Percentiles rank a stretch among this genome's conserved stretches.
These are phyloP conservation scores for Morbakka virulenta DNA, from an alignment of 30 jellyfish, hydroid and myxozoan species.

Conservation along the genomic window DNA sequence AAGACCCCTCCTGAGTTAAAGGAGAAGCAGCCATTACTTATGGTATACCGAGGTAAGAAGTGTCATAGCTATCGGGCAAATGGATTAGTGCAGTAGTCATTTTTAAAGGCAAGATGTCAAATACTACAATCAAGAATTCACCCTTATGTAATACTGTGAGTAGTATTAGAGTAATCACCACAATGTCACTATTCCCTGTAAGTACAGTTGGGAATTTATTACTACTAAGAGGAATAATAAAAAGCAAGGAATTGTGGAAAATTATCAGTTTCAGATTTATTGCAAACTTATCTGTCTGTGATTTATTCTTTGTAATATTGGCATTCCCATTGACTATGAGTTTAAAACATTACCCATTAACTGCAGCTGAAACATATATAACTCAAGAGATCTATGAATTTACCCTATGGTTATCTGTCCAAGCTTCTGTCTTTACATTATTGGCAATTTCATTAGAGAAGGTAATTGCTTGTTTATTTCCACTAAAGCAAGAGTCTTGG, in stretches of 20 bases:
- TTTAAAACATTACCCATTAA: slow-evolving; percentile 3
- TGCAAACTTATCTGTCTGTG: slow-evolving; percentile 41
- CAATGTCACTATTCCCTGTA: slow-evolving; percentile 18
- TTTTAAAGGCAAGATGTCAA: too few species aligned
- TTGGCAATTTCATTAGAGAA: slow-evolving; percentile 46
- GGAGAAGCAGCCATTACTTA: too few species aligned
- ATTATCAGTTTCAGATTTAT: slow-evolving; percentile 53
- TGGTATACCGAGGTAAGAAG: too few species aligned
- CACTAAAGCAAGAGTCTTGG: slow-evolving; percentile 21
- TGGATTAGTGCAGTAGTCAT: too few species aligned
- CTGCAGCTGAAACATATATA: neutral
- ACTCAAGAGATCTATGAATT: neutral
- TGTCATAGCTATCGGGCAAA: too few species aligned
- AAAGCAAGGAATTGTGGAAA: slow-evolving; percentile 21
- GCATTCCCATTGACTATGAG: slow-evolving; percentile 20
- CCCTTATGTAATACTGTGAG: slow-evolving; percentile 14
- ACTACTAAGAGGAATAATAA: slow-evolving; percentile 24
- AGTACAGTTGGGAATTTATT: slow-evolving; percentile 35
- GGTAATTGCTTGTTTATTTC: slow-evolving; percentile 58
- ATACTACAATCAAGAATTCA: too few species aligned
- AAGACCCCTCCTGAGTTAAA: too few species aligned
- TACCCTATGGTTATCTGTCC: slow-evolving; percentile 1
- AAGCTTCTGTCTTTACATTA: slow-evolving; percentile 37
- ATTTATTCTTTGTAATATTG: slow-evolving; percentile 5
- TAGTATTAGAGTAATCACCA: slow-evolving; percentile 9